Conservation (phyloP, 2,888 invertebrate species). For the Diarsia brunnea region DNA sequence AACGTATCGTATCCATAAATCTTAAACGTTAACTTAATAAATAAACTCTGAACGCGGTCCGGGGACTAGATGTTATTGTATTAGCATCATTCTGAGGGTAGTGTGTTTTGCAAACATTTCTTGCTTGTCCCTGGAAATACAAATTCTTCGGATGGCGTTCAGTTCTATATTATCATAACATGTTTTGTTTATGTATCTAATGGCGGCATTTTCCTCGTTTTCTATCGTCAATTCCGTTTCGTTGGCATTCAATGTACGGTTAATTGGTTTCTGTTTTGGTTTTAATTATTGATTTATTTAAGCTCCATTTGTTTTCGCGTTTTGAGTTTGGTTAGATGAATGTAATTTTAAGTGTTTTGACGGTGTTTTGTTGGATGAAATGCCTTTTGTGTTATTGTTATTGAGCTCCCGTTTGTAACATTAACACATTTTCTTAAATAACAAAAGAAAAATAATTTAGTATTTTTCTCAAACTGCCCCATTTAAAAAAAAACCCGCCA, state of each 20-base stretch:
- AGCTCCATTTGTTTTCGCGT: conserved; percentile 67
- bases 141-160: conserved; percentile 89
- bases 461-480: conserved; percentile 1
- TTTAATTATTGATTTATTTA: conserved; percentile 67
- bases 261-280: conserved; percentile 71
- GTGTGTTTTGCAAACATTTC: conserved; percentile 89
- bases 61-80: conserved; percentile 86
- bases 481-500: conserved; percentile 9
- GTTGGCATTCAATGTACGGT: conserved; percentile 69
- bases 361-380: conserved; percentile 65
- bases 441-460: not conserved
- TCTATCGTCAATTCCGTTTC: conserved; percentile 78
- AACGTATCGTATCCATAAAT: conserved; percentile 90
- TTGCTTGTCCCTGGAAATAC: conserved; percentile 79
- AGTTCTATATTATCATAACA: conserved; percentile 88
- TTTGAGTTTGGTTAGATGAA: conserved; percentile 44
- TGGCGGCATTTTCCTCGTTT: conserved; percentile 85
- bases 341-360: conserved; percentile 68
- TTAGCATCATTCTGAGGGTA: conserved; percentile 81
- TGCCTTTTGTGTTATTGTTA: conserved; percentile 41
- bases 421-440: no score
- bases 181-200: conserved; percentile 89
- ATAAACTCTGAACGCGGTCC: conserved; percentile 82
- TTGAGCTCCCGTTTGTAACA: conserved; percentile 5
- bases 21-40: conserved; percentile 81